These are phyloP conservation scores for Eucriotettix oculatus DNA, from an alignment of 2,888 invertebrate species.

Conservation along the genomic window DNA sequence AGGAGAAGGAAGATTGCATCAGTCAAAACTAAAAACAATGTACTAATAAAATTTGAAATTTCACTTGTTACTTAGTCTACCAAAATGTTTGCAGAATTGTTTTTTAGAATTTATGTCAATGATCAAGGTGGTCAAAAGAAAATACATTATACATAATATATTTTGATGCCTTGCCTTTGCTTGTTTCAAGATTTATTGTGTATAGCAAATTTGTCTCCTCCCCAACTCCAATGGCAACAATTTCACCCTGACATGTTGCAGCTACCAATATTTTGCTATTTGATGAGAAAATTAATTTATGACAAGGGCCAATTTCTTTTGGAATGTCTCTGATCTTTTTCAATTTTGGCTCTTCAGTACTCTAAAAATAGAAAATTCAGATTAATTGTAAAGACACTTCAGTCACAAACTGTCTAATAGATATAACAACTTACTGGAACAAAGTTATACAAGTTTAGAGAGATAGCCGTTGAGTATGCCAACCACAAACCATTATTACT, in stretches of 20 bases:
- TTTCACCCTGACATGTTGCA: background rate
- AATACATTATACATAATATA: no score
- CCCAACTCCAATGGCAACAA: background rate
- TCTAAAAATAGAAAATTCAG: no score
- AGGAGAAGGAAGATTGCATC: slow-evolving; percentile 34
- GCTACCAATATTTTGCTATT: slow-evolving; percentile 8
- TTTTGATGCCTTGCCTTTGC: no score
- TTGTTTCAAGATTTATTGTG: background rate
- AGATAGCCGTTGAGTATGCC: slow-evolving; percentile 52
- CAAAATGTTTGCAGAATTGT: no score
- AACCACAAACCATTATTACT: slow-evolving; percentile 55
- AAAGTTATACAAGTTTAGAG: slow-evolving; percentile 49
- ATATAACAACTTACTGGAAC: slow-evolving; percentile 28
- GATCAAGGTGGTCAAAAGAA: no score
- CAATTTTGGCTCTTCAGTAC: background rate
- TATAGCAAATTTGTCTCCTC: background rate
- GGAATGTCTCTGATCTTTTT: background rate
- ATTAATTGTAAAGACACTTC: no score
- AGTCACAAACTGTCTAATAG: background rate
- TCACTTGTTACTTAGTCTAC: no score
- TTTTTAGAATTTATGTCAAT: no score
- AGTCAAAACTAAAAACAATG: slow-evolving; percentile 30
- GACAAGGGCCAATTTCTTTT: slow-evolving; percentile 8
- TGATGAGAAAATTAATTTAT: slow-evolving; percentile 13
- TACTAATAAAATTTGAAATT: no score